Conservation (phyloP, 2,888 invertebrate genomes). For the Polydrusus cervinus region DNA sequence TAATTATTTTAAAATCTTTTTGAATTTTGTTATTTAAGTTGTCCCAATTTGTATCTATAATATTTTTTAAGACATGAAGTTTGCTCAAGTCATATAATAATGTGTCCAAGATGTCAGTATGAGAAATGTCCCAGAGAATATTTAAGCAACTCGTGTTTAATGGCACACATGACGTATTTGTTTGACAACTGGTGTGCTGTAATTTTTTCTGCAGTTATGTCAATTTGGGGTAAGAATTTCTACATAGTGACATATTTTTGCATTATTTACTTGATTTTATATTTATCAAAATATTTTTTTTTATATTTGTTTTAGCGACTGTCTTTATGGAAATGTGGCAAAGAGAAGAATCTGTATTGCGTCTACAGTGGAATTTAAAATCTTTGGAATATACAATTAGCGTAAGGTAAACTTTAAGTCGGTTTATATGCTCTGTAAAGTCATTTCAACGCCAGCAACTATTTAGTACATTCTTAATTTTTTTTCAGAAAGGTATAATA, state of each 20-base stretch:
- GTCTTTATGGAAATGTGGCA: slow-evolving; percentile 67
- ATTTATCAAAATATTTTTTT: background rate
- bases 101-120: slow-evolving; percentile 61
- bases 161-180: slow-evolving; percentile 56
- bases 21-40: too few species aligned
- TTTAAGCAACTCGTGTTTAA: slow-evolving; percentile 56
- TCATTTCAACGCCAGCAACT: too few species aligned
- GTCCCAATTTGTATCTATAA: too few species aligned
- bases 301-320: slow-evolving; percentile 60
- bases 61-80: slow-evolving; percentile 57
- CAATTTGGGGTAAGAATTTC: slow-evolving; percentile 71
- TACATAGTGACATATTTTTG: too few species aligned
- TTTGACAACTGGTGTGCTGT: slow-evolving; percentile 60
- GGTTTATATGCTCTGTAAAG: too few species aligned
- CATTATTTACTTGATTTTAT: background rate
- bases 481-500: too few species aligned
- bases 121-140: slow-evolving; percentile 57
- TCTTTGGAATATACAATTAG: slow-evolving; percentile 58
- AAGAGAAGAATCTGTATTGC: slow-evolving; percentile 62
- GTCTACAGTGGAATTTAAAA: slow-evolving; percentile 65
- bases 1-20: too few species aligned
- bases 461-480: too few species aligned
- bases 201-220: slow-evolving; percentile 58
- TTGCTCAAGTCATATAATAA: slow-evolving; percentile 57
- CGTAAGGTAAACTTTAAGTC: slow-evolving; percentile 54